Conservation (phyloP, 2,888 invertebrate species). For the Leucania comma region DNA sequence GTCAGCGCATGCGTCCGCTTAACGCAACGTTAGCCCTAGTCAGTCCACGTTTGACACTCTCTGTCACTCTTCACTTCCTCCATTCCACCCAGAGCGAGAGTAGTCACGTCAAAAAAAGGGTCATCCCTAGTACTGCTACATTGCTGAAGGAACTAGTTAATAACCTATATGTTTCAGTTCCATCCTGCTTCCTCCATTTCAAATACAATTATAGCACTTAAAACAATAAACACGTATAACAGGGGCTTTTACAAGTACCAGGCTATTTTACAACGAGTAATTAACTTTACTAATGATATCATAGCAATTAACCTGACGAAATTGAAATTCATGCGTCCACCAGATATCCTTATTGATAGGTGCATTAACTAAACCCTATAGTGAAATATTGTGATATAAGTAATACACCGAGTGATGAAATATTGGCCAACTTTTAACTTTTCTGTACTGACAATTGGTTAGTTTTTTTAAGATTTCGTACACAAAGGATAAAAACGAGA, state of each 20-base stretch:
- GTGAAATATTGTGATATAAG: too few relatives aligned
- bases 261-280: neutral
- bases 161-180: constrained; percentile 8
- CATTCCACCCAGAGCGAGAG: too few relatives aligned
- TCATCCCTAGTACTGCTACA: neutral
- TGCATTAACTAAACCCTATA: neutral
- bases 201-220: constrained; percentile 16
- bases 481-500: too few relatives aligned
- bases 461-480: too few relatives aligned
- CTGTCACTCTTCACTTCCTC: too few relatives aligned
- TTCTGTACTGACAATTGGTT: neutral
- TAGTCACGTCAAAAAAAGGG: too few relatives aligned
- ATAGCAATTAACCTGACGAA: constrained; percentile 4
- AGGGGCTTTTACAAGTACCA: neutral
- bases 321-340: constrained; percentile 28
- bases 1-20: too few relatives aligned
- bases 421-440: constrained; percentile 11
- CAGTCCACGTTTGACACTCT: too few relatives aligned
- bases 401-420: constrained; percentile 7
- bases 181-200: constrained; percentile 36
- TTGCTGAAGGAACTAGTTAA: constrained; percentile 28
- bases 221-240: constrained; percentile 4
- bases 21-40: too few relatives aligned
- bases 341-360: constrained; percentile 18
- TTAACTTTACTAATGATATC: constrained; percentile 37